These are phyloP conservation scores for Spodoptera litura DNA, from an alignment of 1,140 invertebrate genomes.

Conservation along the genomic window DNA sequence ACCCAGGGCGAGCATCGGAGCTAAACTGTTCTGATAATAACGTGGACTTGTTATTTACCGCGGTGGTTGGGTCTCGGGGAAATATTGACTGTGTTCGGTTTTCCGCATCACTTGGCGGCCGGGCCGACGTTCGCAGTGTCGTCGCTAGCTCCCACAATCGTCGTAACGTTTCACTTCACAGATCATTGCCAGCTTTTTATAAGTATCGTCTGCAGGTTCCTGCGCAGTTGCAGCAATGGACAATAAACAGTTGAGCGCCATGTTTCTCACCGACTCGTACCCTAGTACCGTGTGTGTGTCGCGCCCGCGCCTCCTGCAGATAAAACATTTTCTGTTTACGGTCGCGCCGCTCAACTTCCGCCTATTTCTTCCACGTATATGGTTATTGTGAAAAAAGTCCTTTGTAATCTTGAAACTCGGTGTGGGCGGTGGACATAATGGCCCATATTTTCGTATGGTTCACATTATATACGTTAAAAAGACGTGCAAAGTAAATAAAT, in stretches of 20 bases:
- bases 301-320: slow-evolving; percentile 16
- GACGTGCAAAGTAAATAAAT: background rate
- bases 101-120: slow-evolving; percentile 23
- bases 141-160: slow-evolving; percentile 18
- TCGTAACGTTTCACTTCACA: background rate
- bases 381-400: slow-evolving; percentile 32
- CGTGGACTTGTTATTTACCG: slow-evolving; percentile 28
- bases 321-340: slow-evolving; percentile 29
- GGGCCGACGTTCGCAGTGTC: slow-evolving; percentile 1
- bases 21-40: slow-evolving; percentile 21
- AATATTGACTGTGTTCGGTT: slow-evolving; percentile 37
- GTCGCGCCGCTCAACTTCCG: slow-evolving; percentile 6
- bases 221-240: background rate
- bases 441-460: background rate
- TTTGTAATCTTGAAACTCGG: slow-evolving; percentile 11
- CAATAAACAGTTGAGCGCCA: background rate
- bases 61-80: slow-evolving; percentile 8
- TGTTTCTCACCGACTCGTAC: no score
- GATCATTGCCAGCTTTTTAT: slow-evolving; percentile 5
- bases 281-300: no score
- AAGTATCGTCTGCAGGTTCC: background rate
- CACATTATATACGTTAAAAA: no score
- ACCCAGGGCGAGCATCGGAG: background rate
- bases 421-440: slow-evolving; percentile 4
- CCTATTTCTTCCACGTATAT: slow-evolving; percentile 28